Evolutionary conservation across 2,797 vertebrate genomes (phyloP).

Genomic region (Lerista edwardsae): DNA sequence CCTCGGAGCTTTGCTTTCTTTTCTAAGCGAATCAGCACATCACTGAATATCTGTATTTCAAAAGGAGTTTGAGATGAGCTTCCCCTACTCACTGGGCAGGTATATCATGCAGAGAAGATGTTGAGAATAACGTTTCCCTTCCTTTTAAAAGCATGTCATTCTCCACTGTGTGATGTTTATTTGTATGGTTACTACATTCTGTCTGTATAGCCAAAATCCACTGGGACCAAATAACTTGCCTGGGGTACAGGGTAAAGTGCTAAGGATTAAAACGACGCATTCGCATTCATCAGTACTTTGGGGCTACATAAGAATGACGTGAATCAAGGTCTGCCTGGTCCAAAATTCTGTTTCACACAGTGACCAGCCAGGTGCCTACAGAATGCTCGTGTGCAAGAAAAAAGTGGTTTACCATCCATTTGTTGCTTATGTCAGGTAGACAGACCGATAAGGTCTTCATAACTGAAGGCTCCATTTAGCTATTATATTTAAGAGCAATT

Average conservation of each 20-base stretch:
- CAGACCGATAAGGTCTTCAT: background rate
- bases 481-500: background rate
- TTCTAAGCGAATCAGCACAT: background rate
- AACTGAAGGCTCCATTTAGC: background rate
- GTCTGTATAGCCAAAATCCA: constrained; percentile 12
- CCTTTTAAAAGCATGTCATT: constrained; percentile 12
- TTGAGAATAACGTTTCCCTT: background rate
- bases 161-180: constrained; percentile 14
- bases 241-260: background rate
- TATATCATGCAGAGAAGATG: background rate
- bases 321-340: background rate
- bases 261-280: background rate
- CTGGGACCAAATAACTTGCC: background rate
- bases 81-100: background rate
- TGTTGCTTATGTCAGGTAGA: background rate
- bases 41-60: constrained; percentile 22
- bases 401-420: background rate
- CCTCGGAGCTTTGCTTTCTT: background rate
- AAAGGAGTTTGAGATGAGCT: constrained; percentile 3
- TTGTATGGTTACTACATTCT: background rate
- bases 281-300: background rate
- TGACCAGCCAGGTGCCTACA: background rate
- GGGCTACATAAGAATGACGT: background rate
- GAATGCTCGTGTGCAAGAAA: background rate
- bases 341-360: background rate